Evolutionary conservation across 2,797 vertebrate species (phyloP), one percentile per base, ranked within the genome.

Genomic region (Catharus ustulatus): DNA sequence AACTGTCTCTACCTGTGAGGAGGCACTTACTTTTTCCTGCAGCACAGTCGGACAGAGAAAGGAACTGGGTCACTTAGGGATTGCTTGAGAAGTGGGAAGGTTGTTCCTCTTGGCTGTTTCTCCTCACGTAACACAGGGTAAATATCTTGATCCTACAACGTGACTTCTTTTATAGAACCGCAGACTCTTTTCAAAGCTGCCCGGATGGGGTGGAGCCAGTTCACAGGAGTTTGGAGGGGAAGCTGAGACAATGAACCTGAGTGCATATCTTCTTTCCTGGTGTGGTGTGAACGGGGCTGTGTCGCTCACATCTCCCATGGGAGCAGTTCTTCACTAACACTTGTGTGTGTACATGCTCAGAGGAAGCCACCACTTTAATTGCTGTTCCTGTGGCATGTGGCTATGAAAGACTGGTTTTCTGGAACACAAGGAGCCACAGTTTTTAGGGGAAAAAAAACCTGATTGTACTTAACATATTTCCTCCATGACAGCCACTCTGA

Each of bases 401-500:
- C 95, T 95, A 52, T 43, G 55, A 67, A 95, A 86, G 90, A 94
- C 89, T 15, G 78, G 66, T 71, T 94, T 93, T 91, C 13, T 75
- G 79, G 64, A 92, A 88, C 59, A 80, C 22, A 68, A 89, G 40
- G 85, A 96, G 90, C 82, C 93, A 91, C 85, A 17, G 7, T 55
- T 95, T 95, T 86, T 77, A 55, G 72, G 73, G 71, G 58, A 2
- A 17, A 38, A 57, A 69, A 78, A 59, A 36, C 11, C 10, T 66
- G 85, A 87, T 90, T 94, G 52, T 97, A 91, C 97, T 97, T 97
- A 97, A 97, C 77, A 27, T 76, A 72, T 85, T 93, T 89, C 67
- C 75, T 94, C 87, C 57, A 6, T 88, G 66, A 93, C 93, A 90
- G 74, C 96, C 90, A 86, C 96, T 93, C 88, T 92, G 86, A 96